Base-by-base conservation (phyloP, 2,888 invertebrate genomes). In the Plusia festucae region DNA sequence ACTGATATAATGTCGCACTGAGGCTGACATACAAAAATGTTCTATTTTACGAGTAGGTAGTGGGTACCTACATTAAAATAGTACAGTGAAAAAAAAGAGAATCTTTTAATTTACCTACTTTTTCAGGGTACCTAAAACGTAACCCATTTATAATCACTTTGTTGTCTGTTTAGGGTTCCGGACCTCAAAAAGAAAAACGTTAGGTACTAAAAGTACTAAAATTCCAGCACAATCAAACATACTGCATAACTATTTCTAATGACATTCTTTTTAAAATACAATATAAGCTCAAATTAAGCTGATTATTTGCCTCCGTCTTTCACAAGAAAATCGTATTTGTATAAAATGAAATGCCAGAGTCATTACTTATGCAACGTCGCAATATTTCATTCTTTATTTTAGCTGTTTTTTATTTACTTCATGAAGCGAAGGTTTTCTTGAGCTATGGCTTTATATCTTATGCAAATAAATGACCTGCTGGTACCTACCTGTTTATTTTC, bases 331-430 rank as follows among this genome's bases (percentile, higher is more conserved):
- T 34, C 18, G 4, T 51, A 54, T 20, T 53, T 18, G 13, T 30
- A 53, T 53, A 32, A 34, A 55, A 55, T 55, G 34, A 55, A 55
- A 55, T 18, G 20, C 18, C 20, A 13, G 15, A 20, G 54, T 20
- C 54, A 55, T 32, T 55, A 55, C 54, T 49, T 49, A 40, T 15
- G 55, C 40, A 22, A 6, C 49, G 20, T 20, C 49, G 32, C 58
- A 51, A 58, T 58, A 49, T 58, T 51, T 58, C 49, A 58, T 58
- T 49, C 51, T 49, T 49, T 11, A 46, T 49, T 58, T 51, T 30
- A 49, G 20, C 30, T 20, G 20, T 5, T 44, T 51, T 49, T 52
- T 52, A 15, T 15, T 52, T 24, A 22, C 15, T 15, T 52, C 52
- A 15, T 52, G 24, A 52, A 24, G 52, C 9, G n/a, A 52, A 5